A percentile compares a stretch with the other conserved stretches of the same genome.
Evolutionary conservation across 2,888 invertebrate species (phyloP).

Genomic region (Coronaproctus castanopsis): DNA sequence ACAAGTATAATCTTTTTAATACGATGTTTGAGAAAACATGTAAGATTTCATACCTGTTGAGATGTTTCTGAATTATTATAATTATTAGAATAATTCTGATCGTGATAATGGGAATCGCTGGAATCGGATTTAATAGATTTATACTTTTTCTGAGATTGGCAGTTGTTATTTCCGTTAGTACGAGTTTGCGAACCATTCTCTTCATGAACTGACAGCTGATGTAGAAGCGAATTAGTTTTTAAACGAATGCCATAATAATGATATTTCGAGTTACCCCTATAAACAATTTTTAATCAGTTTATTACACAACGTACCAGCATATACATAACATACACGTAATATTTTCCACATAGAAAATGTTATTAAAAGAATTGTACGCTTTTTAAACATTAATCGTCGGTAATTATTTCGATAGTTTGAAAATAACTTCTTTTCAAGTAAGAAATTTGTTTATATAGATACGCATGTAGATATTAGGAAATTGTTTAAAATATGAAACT

Average conservation of each 20-base stretch:
- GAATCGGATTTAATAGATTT: constrained; percentile 14
- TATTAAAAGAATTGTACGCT: no score
- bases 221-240: constrained; percentile 62
- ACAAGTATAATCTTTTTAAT: no score
- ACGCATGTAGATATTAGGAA: no score
- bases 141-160: constrained; percentile 13
- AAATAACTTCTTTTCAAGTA: no score
- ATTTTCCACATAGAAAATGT: no score
- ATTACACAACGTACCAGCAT: no score
- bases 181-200: constrained; percentile 25
- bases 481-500: no score
- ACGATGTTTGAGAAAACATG: background rate
- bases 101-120: constrained; percentile 7
- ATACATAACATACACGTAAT: no score
- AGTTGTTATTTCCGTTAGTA: constrained; percentile 13
- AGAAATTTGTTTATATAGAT: no score
- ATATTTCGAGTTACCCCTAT: constrained; percentile 90
- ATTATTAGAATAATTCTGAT: constrained; percentile 10
- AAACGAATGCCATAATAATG: constrained; percentile 99
- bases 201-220: constrained; percentile 32
- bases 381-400: no score
- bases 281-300: constrained; percentile 22
- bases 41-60: constrained; percentile 9
- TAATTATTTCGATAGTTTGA: no score
- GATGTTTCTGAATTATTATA: constrained; percentile 11